Evolutionary conservation across 2,888 invertebrate genomes (phyloP).

Genomic region (Nymphalis polychloros): DNA sequence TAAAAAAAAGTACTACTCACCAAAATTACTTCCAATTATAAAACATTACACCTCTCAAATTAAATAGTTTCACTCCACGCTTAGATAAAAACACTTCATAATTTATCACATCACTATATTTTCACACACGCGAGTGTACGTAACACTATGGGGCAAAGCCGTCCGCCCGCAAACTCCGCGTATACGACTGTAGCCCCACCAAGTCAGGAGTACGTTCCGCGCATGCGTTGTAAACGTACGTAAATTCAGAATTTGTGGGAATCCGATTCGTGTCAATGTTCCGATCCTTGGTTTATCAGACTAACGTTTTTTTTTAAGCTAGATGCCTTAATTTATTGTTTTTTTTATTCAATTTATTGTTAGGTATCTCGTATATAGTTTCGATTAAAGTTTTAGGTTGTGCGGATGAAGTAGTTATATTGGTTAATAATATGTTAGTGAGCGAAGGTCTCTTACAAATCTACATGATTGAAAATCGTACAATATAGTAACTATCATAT

Average conservation of each 20-base stretch:
- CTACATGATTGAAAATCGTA: too few species aligned
- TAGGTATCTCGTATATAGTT: background rate
- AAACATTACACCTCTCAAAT: slow-evolving; percentile 31
- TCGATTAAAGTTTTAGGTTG: background rate
- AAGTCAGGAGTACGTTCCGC: slow-evolving; percentile 20
- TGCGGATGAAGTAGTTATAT: background rate
- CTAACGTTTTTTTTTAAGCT: background rate
- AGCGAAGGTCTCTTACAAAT: too few species aligned
- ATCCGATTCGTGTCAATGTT: slow-evolving; percentile 36
- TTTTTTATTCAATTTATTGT: background rate
- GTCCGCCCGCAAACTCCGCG: slow-evolving; percentile 25
- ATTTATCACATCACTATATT: slow-evolving; percentile 38
- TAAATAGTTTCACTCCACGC: slow-evolving; percentile 34
- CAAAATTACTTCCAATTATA: slow-evolving; percentile 33
- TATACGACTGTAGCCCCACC: slow-evolving; percentile 35
- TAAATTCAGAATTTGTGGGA: slow-evolving; percentile 37
- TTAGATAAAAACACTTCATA: slow-evolving; percentile 35
- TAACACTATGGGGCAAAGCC: slow-evolving; percentile 12
- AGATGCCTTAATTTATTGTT: background rate
- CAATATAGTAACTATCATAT: too few species aligned
- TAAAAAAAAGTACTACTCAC: slow-evolving; percentile 25
- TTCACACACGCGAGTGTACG: slow-evolving; percentile 33
- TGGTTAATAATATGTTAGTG: too few species aligned
- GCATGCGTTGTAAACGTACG: slow-evolving; percentile 36
- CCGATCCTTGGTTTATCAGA: slow-evolving; percentile 28